These are phyloP conservation scores for Danio albolineatus DNA, from an alignment of 2,797 vertebrate species.

Conservation along the genomic window DNA sequence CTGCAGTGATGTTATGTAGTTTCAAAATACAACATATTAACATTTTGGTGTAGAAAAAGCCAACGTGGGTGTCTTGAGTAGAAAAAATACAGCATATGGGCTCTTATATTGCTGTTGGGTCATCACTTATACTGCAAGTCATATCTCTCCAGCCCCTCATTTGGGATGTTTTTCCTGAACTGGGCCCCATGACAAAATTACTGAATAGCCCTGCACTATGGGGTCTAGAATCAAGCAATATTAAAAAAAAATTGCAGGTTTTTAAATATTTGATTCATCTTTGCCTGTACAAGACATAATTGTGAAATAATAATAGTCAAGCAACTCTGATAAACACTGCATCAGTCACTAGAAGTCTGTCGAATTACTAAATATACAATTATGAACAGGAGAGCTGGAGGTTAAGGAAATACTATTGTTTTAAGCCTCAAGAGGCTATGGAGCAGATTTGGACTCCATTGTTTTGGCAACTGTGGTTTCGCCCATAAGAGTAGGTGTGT, in stretches of 20 bases:
- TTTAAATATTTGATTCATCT: neutral
- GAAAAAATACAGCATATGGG: too few relatives aligned
- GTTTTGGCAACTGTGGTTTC: constrained; percentile 58
- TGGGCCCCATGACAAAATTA: too few relatives aligned
- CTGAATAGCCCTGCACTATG: too few relatives aligned
- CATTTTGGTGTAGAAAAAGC: too few relatives aligned
- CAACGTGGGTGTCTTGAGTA: too few relatives aligned
- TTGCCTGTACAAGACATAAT: neutral
- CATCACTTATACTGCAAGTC: too few relatives aligned
- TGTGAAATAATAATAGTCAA: neutral
- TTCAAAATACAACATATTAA: too few relatives aligned
- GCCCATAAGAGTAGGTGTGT: constrained; percentile 73
- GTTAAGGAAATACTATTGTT: constrained; percentile 67
- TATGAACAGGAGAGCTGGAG: neutral
- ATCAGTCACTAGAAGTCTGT: neutral
- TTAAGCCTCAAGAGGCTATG: constrained; percentile 40
- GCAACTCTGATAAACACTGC: neutral
- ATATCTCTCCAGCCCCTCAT: too few relatives aligned
- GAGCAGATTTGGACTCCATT: constrained; percentile 61
- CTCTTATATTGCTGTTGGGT: too few relatives aligned
- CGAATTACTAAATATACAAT: neutral
- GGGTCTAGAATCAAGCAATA: neutral
- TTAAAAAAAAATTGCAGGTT: too few relatives aligned
- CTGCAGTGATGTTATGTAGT: too few relatives aligned
- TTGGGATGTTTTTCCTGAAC: too few relatives aligned